Percentiles rank a stretch among this genome's conserved stretches.
phyloP scores from a whole-genome alignment of 2,888 invertebrate genomes.

The Rhogogaster chlorosoma region DNA sequence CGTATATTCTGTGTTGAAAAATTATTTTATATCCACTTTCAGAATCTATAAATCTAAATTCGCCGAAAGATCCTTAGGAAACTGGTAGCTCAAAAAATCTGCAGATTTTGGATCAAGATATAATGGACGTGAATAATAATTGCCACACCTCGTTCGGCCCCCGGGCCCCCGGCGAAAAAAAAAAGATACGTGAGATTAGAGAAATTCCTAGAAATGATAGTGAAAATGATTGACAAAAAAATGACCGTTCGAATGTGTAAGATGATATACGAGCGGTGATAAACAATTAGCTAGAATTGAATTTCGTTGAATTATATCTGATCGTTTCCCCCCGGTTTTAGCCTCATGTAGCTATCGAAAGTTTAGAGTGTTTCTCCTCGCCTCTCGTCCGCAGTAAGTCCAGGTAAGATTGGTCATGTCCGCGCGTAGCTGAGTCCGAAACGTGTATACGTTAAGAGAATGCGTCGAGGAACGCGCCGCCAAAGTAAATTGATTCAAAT shows the following conservation, averaged over 20 bases:
- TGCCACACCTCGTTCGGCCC: too few relatives aligned
- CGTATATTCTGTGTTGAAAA: too few relatives aligned
- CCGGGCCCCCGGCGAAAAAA: too few relatives aligned
- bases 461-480: conserved; percentile 62
- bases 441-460: conserved; percentile 58
- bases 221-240: not conserved
- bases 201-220: not conserved
- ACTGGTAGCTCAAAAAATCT: too few relatives aligned
- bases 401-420: conserved; percentile 36
- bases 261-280: not conserved
- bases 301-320: conserved; percentile 3
- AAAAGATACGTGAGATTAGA: too few relatives aligned
- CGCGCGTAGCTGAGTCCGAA: conserved; percentile 20
- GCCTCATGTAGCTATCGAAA: conserved; percentile 18
- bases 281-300: conserved; percentile 16
- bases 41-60: too few relatives aligned
- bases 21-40: too few relatives aligned
- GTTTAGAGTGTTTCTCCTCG: conserved; percentile 54
- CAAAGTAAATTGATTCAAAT: conserved; percentile 76
- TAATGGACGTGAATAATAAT: too few relatives aligned
- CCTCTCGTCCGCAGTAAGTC: conserved; percentile 21
- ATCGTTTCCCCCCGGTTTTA: conserved; percentile 29
- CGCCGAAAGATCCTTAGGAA: too few relatives aligned
- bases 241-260: not conserved
- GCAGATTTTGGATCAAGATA: too few relatives aligned